Evolutionary conservation across 2,113 vertebrate species (phyloP).

Genomic region (Mixornis gularis): DNA sequence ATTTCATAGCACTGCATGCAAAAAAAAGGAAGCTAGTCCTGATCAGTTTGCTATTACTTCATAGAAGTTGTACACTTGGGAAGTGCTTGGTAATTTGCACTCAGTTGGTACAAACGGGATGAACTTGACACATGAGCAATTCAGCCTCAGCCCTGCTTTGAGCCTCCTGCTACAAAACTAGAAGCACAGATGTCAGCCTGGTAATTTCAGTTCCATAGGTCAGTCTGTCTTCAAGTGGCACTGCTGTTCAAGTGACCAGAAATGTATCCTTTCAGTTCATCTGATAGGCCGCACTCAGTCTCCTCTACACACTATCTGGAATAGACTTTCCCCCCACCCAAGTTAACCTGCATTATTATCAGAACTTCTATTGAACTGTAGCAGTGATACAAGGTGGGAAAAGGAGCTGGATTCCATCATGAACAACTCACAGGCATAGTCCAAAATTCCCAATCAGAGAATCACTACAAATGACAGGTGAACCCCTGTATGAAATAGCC

Average conservation of each 20-base stretch:
- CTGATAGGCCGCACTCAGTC: neutral
- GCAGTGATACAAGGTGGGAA: neutral
- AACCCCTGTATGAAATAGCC: neutral
- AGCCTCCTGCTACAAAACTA: neutral
- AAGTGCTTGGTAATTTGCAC: neutral
- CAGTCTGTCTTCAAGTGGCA: neutral
- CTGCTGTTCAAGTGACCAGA: neutral
- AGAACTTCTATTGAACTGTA: neutral
- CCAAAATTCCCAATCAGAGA: neutral
- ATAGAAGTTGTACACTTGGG: neutral
- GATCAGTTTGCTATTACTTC: neutral
- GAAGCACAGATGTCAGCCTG: neutral
- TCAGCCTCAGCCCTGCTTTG: neutral
- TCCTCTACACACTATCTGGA: neutral
- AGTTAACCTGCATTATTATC: neutral
- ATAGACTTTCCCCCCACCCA: neutral
- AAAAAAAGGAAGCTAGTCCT: neutral
- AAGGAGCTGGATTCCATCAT: neutral
- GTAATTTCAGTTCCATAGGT: neutral
- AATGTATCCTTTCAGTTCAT: neutral
- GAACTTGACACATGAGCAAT: neutral
- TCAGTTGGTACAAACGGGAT: fast-evolving
- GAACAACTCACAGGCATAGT: neutral
- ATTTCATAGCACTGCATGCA: neutral
- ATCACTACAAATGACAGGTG: neutral